A percentile compares a stretch with the other conserved stretches of the same genome.
These are phyloP conservation scores for Drosophila glabriapex DNA, from an alignment of 2,888 invertebrate species.

Conservation along the genomic window DNA sequence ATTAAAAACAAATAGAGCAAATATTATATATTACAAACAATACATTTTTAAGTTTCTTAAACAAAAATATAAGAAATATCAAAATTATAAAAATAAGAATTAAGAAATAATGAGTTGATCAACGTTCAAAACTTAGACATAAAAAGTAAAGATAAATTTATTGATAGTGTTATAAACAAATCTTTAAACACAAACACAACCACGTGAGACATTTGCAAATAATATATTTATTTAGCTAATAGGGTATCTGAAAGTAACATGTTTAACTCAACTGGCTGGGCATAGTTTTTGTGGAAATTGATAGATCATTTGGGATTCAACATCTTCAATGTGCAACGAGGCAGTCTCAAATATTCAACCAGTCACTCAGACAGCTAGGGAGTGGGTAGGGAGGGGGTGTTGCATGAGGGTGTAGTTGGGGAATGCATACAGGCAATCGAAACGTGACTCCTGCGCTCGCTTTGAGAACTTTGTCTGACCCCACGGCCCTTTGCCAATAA, in stretches of 20 bases:
- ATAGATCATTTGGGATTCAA: conserved; percentile 45
- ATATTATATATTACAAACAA: not conserved
- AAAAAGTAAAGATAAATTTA: not conserved
- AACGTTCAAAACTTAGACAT: not conserved
- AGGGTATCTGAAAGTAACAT: conserved; percentile 29
- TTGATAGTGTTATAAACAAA: not conserved
- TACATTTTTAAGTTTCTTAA: not conserved
- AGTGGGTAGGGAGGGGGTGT: not conserved
- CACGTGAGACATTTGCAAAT: not conserved
- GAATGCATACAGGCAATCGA: conserved; percentile 46
- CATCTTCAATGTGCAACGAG: conserved; percentile 41
- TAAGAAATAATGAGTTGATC: not conserved
- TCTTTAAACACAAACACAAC: not conserved
- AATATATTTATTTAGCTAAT: not conserved
- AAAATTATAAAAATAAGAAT: not conserved
- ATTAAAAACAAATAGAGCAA: not conserved
- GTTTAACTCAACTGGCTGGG: conserved; percentile 3
- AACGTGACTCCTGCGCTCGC: conserved; percentile 57
- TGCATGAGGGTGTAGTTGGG: not conserved
- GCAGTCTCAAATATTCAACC: conserved; percentile 43
- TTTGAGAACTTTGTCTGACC: conserved; percentile 49
- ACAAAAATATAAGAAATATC: not conserved
- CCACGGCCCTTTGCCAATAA: conserved; percentile 46
- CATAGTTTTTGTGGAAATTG: conserved; percentile 37
- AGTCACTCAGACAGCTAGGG: conserved; percentile 10